Percentiles rank a stretch among this genome's conserved stretches.
Evolutionary conservation across 2,113 vertebrate species (phyloP).

Genomic region (Gorsachius goisagi): DNA sequence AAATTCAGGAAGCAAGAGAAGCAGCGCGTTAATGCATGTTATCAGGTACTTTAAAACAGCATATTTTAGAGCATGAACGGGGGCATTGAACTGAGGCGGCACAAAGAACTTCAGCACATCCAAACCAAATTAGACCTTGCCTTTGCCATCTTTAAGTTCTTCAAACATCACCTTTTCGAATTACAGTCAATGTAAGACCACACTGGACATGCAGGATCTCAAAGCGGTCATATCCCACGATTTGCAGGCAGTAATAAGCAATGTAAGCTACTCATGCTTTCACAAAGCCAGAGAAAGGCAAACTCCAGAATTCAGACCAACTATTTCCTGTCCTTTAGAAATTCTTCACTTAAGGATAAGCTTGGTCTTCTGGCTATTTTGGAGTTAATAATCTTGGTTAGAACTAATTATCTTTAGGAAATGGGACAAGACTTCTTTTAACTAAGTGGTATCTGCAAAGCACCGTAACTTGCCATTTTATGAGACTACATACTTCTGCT

Average conservation of each 20-base stretch:
- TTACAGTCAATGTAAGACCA: not conserved
- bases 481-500: not conserved
- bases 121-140: not conserved
- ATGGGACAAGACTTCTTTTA: not conserved
- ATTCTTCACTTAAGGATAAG: not conserved
- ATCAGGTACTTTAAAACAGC: not conserved
- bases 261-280: not conserved
- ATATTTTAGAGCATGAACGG: not conserved
- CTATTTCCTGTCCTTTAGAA: not conserved
- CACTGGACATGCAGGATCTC: not conserved
- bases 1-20: not conserved
- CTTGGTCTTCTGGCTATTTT: not conserved
- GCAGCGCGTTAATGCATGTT: not conserved
- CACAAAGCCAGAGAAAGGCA: not conserved
- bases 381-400: not conserved
- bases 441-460: not conserved
- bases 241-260: not conserved
- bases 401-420: not conserved
- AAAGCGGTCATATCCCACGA: not conserved
- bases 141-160: not conserved
- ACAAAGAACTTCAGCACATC: not conserved
- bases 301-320: not conserved
- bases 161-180: not conserved
- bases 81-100: not conserved
- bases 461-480: not conserved